phyloP scores from a whole-genome alignment of 1,140 invertebrate species.

The Drosophila lowei region DNA sequence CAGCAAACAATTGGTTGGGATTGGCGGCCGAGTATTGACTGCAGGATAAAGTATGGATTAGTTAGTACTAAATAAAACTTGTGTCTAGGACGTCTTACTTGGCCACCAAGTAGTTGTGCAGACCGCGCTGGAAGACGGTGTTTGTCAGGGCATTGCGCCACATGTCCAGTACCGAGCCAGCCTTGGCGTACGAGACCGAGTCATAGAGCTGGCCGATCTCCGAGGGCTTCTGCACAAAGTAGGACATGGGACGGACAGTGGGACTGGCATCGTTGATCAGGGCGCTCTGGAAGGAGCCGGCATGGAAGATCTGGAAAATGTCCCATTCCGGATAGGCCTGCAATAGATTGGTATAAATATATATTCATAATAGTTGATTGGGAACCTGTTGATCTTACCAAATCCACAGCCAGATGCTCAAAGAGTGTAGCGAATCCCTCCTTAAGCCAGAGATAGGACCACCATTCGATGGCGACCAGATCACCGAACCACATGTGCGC shows the following conservation, averaged over 20 bases:
- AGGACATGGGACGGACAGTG: constrained; percentile 89
- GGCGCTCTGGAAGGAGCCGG: constrained; percentile 87
- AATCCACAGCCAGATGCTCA: constrained; percentile 64
- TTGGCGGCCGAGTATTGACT: constrained; percentile 84
- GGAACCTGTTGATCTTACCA: constrained; percentile 30
- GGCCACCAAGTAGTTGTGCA: constrained; percentile 89
- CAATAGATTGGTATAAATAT: background rate
- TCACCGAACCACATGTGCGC: constrained; percentile 88
- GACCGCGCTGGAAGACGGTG: constrained; percentile 91
- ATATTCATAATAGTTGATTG: too few relatives aligned
- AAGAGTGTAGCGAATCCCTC: constrained; percentile 85
- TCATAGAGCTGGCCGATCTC: constrained; percentile 92
- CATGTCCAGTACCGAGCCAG: constrained; percentile 92
- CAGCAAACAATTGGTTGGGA: constrained; percentile 87
- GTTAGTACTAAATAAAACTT: background rate
- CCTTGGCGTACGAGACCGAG: constrained; percentile 89
- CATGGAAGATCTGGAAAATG: constrained; percentile 91
- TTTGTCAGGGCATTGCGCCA: constrained; percentile 95
- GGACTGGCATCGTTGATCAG: constrained; percentile 87
- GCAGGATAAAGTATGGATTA: background rate
- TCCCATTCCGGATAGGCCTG: constrained; percentile 87
- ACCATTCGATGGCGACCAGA: constrained; percentile 86
- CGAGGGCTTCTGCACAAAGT: constrained; percentile 87
- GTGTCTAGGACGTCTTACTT: constrained; percentile 83
- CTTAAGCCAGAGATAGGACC: constrained; percentile 86